These are phyloP conservation scores for Erebia ligea DNA, from an alignment of 2,888 invertebrate species.

Conservation along the genomic window DNA sequence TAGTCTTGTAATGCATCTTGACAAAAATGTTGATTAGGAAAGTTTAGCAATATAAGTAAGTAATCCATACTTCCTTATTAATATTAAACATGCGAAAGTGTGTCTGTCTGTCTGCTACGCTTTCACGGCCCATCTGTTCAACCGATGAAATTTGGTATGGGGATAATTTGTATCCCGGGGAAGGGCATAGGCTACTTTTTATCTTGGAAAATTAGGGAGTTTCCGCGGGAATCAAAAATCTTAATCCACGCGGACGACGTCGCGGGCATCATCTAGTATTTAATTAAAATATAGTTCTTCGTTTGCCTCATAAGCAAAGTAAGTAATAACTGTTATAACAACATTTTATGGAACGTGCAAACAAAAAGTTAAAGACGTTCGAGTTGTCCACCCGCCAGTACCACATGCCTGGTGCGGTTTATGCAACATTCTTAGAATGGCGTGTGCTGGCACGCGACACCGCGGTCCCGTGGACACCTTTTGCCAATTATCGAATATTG, in stretches of 20 bases:
- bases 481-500: slow-evolving; percentile 36
- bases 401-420: slow-evolving; percentile 29
- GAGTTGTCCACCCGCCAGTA: slow-evolving; percentile 29
- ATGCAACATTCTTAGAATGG: slow-evolving; percentile 34
- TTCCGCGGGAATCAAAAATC: no score
- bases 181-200: no score
- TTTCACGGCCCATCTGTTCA: no score
- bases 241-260: no score
- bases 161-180: no score
- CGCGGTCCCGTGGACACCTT: slow-evolving; percentile 28
- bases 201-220: no score
- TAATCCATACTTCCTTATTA: no score
- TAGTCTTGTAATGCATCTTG: neutral
- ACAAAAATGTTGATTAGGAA: neutral
- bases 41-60: no score
- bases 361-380: slow-evolving; percentile 15
- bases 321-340: slow-evolving; percentile 9
- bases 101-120: no score
- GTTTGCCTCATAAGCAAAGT: neutral
- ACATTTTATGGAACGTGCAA: slow-evolving; percentile 3
- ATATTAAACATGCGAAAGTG: no score
- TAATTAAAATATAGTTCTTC: neutral
- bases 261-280: no score
- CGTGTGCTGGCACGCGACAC: slow-evolving; percentile 34
- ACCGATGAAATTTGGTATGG: no score